Percentiles rank a stretch among this genome's conserved stretches.
Conservation (phyloP, 2,888 invertebrate genomes). For the Tromatobia lineatoria region DNA sequence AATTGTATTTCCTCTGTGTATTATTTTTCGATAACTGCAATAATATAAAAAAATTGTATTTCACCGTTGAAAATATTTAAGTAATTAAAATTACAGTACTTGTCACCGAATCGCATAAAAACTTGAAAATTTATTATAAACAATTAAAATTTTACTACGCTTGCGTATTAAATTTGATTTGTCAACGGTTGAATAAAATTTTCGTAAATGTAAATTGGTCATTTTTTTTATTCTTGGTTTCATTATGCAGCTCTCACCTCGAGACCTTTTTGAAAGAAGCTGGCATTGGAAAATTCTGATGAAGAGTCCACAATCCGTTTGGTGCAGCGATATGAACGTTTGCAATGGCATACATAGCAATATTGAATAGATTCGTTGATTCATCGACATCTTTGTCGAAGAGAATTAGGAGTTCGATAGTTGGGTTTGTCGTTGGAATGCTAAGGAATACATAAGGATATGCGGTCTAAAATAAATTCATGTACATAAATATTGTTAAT, state of each 20-base stretch:
- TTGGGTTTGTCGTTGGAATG: constrained; percentile 69
- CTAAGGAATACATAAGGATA: constrained; percentile 59
- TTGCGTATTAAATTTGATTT: too few relatives aligned
- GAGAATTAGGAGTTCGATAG: constrained; percentile 75
- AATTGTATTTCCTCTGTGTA: constrained; percentile 59
- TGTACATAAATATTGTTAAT: not conserved
- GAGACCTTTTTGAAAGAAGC: constrained; percentile 72
- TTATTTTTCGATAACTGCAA: constrained; percentile 71
- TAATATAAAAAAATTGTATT: not conserved
- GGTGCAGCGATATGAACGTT: constrained; percentile 74
- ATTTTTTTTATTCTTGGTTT: not conserved
- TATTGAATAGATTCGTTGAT: constrained; percentile 62
- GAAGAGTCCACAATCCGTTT: constrained; percentile 75
- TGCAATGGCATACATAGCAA: constrained; percentile 71
- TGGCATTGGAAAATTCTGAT: constrained; percentile 74
- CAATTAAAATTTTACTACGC: too few relatives aligned
- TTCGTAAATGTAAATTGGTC: too few relatives aligned
- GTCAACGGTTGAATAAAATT: too few relatives aligned
- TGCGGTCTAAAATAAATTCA: not conserved
- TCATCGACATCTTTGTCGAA: constrained; percentile 54
- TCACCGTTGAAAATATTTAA: too few relatives aligned
- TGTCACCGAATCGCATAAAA: too few relatives aligned
- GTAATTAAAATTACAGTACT: too few relatives aligned
- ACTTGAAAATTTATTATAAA: too few relatives aligned
- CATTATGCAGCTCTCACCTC: constrained; percentile 71